Evolutionary conservation across 1,140 invertebrate species (phyloP).

Genomic region (Drosophila parvula): DNA sequence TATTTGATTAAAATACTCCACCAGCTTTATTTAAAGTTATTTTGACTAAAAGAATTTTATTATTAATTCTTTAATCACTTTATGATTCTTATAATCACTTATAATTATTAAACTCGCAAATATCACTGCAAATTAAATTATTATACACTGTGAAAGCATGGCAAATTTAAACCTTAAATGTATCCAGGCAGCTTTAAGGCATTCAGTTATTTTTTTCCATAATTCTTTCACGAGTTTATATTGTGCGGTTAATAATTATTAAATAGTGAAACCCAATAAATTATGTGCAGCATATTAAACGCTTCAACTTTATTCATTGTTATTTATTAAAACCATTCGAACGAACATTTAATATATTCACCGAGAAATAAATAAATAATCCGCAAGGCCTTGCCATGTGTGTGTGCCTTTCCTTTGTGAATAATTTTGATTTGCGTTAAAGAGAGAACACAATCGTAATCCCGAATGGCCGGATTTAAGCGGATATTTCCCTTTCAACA

Average conservation of each 20-base stretch:
- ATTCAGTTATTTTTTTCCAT: neutral
- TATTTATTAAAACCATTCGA: slow-evolving; percentile 19
- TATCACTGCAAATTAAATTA: neutral
- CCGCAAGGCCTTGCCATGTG: neutral
- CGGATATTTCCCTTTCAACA: slow-evolving; percentile 35
- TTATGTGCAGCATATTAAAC: slow-evolving; percentile 17
- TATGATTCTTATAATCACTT: neutral
- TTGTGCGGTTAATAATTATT: slow-evolving; percentile 1
- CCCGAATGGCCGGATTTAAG: slow-evolving; percentile 37
- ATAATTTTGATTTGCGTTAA: slow-evolving; percentile 39
- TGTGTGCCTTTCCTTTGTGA: slow-evolving; percentile 19
- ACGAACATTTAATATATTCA: slow-evolving; percentile 4
- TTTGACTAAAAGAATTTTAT: no score
- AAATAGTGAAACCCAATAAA: slow-evolving; percentile 11
- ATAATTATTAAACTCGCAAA: neutral
- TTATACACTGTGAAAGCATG: neutral
- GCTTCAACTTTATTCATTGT: neutral
- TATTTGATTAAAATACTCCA: neutral
- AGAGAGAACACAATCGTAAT: slow-evolving; percentile 20
- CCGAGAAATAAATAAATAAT: slow-evolving; percentile 27
- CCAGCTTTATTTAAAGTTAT: neutral
- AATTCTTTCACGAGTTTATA: neutral
- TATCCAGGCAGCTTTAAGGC: neutral
- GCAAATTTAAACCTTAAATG: neutral
- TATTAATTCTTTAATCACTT: neutral